Base-by-base conservation (phyloP, 92 coral and sea anemone genomes). In the Diadumene lineata region DNA sequence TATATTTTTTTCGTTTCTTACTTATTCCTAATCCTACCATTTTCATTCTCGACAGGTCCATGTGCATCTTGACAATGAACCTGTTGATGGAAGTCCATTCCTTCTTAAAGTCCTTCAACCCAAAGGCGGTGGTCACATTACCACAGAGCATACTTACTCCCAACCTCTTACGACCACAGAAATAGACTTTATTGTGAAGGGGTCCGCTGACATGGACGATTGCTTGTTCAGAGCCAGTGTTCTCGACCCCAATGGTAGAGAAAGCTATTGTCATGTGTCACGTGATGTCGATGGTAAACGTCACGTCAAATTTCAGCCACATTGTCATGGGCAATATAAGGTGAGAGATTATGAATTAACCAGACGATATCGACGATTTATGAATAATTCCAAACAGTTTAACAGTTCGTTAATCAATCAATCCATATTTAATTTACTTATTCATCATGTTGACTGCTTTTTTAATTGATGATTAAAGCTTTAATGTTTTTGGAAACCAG, bases 1-100 rank as follows among this genome's bases (percentile, higher is more conserved):
- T n/a, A n/a, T n/a, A n/a, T 38, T 13, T 13, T 38, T 13, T 4
- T 38, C 48, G 48, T 13, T 38, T 38, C 13, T 38, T 13, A 38
- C 13, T 38, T 4, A 4, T 13, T 38, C 48, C 48, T 38, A 6
- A 4, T 38, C 48, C 48, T 38, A 38, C 48, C 48, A 38, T 38
- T 38, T 38, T 13, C 48, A 4, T 38, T 38, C 48, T 38, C 48
- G 7, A 77, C 89, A 86, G 77, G 86, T 92, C 13, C 86, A 92
- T 68, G 84, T 92, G n/a, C 68, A 34, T 53, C 84, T 81, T 50
- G 96, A 89, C 26, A 92, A 92, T 44, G 76, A 73, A 17, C 88
- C 94, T 43, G 96, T 92, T 1, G 81, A 72, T 15, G 98, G 98
- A 31, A 92, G 98, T 58, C 98, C 98, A 1, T 92, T 75, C 62